These are phyloP conservation scores for Bradysia coprophila DNA, from an alignment of 1,140 invertebrate species.

Conservation along the genomic window DNA sequence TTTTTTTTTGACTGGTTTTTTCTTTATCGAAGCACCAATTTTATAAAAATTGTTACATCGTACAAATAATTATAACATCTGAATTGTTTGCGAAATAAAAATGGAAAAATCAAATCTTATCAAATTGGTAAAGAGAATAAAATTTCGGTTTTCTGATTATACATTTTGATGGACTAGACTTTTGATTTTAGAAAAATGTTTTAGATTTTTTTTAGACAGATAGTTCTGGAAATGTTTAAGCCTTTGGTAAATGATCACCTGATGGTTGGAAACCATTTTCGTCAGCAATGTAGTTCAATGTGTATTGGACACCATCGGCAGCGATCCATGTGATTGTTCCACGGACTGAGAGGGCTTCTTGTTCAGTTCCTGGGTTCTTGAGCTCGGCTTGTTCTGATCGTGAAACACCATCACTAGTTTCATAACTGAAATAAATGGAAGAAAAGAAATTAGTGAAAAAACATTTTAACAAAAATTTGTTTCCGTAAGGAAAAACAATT, in stretches of 20 bases:
- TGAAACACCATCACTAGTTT: constrained; percentile 45
- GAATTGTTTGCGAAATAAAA: no score
- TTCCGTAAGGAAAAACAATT: no score
- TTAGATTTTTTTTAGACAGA: no score
- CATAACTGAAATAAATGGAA: constrained; percentile 14
- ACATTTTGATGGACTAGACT: no score
- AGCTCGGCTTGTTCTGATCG: constrained; percentile 38
- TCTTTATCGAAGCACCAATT: background rate
- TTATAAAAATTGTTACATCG: background rate
- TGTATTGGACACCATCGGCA: constrained; percentile 40
- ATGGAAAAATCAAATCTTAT: no score
- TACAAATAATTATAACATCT: no score
- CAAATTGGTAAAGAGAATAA: no score
- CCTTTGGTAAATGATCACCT: constrained; percentile 30
- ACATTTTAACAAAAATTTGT: background rate
- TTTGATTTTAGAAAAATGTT: no score
- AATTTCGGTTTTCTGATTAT: no score
- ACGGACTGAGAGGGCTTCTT: constrained; percentile 33
- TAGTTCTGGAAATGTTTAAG: constrained; percentile 20
- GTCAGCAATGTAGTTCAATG: constrained; percentile 44
- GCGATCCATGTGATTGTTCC: constrained; percentile 45
- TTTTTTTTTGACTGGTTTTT: no score
- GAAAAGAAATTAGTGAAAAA: background rate
- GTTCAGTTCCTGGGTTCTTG: constrained; percentile 31
- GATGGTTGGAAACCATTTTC: constrained; percentile 54